Percentiles rank a stretch among this genome's conserved stretches.
Conservation (phyloP, 2,888 invertebrate species). For the Alloplasta piceator region DNA sequence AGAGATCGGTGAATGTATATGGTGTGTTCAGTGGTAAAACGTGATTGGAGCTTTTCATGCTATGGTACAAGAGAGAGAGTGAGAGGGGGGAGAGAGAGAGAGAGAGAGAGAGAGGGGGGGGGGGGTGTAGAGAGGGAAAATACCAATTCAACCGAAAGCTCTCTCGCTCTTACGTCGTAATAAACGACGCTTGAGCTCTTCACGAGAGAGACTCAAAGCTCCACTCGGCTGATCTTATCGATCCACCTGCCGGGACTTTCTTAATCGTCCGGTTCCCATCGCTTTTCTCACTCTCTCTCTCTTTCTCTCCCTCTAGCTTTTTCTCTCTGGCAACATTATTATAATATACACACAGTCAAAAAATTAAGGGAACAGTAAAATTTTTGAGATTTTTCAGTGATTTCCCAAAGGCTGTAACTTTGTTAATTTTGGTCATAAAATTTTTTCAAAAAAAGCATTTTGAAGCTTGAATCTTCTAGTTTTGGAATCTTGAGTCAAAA, state of each 20-base stretch:
- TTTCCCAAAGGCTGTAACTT: too few species aligned
- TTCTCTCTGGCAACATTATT: background rate
- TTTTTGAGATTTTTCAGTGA: too few species aligned
- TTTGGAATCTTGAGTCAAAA: too few species aligned
- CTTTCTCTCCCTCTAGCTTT: slow-evolving; percentile 3
- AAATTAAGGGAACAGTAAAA: too few species aligned
- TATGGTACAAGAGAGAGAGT: background rate
- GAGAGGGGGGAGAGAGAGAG: background rate
- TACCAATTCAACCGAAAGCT: slow-evolving; percentile 38
- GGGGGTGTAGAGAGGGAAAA: slow-evolving; percentile 3
- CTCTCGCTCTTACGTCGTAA: slow-evolving; percentile 55
- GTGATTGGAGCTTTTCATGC: slow-evolving; percentile 59
- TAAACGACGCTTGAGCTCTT: slow-evolving; percentile 60
- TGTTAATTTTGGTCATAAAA: too few species aligned
- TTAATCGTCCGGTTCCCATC: slow-evolving; percentile 53
- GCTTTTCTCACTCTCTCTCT: slow-evolving; percentile 26
- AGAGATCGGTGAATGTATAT: slow-evolving; percentile 24
- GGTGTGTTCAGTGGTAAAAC: slow-evolving; percentile 49
- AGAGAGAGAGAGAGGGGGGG: background rate
- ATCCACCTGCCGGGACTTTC: slow-evolving; percentile 60
- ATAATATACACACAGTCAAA: too few species aligned
- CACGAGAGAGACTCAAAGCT: slow-evolving; percentile 57
- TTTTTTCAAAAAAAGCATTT: too few species aligned
- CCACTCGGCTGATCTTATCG: slow-evolving; percentile 63
- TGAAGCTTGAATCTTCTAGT: too few species aligned